Evolutionary conservation across 2,113 vertebrate species (phyloP).

Genomic region (Lasiurus borealis): DNA sequence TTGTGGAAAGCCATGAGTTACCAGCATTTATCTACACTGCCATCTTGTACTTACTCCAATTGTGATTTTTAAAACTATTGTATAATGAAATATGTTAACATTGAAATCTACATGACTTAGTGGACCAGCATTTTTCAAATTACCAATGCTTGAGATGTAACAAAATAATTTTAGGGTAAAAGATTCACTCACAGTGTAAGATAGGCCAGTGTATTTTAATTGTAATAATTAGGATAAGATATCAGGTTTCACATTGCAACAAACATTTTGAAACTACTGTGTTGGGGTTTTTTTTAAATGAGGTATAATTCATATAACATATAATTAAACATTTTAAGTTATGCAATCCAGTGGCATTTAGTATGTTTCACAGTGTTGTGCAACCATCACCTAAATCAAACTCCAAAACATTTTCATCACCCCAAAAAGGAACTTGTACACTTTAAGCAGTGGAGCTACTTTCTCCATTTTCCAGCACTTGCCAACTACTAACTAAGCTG

Average conservation of each 20-base stretch:
- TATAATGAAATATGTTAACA: not conserved
- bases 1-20: too few species aligned
- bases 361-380: not conserved
- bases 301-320: not conserved
- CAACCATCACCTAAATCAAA: not conserved
- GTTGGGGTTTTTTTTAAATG: not conserved
- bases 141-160: not conserved
- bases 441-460: not conserved
- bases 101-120: not conserved
- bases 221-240: not conserved
- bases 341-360: not conserved
- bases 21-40: too few species aligned
- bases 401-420: constrained; percentile 16
- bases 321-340: constrained; percentile 21
- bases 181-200: not conserved
- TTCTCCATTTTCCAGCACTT: not conserved
- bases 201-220: not conserved
- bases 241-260: constrained; percentile 7
- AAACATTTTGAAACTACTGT: constrained; percentile 37
- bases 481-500: not conserved
- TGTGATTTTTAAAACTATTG: not conserved
- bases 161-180: not conserved
- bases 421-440: not conserved
- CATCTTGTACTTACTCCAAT: not conserved
- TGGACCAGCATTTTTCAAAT: not conserved